Percentiles rank a stretch among this genome's conserved stretches.
These are phyloP conservation scores for Philopotamus ludificatus DNA, from an alignment of 1,140 invertebrate genomes.

Conservation along the genomic window DNA sequence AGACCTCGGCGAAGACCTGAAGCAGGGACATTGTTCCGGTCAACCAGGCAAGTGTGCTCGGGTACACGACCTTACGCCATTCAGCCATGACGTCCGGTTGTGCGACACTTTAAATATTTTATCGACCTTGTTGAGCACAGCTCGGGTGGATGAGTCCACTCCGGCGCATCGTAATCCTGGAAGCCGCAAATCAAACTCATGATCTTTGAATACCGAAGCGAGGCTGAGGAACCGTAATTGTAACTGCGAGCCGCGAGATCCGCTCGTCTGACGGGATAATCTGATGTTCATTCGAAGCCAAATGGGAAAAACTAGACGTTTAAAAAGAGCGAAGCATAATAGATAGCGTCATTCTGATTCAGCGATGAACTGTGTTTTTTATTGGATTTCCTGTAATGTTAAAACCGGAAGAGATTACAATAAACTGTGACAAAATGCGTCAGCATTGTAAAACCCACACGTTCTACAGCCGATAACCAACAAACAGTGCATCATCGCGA, in stretches of 20 bases:
- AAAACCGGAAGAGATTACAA: neutral
- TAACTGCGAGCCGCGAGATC: neutral
- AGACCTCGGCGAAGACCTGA: conserved; percentile 3
- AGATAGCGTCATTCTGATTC: too few relatives aligned
- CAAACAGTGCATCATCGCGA: neutral
- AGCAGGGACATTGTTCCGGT: conserved; percentile 15
- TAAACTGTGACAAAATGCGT: neutral
- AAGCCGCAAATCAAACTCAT: too few relatives aligned
- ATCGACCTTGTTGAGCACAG: conserved; percentile 22
- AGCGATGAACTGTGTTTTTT: too few relatives aligned
- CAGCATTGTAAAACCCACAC: neutral
- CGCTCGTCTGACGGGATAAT: too few relatives aligned
- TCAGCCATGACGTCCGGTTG: conserved; percentile 26
- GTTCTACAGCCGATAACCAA: neutral
- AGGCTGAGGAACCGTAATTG: neutral
- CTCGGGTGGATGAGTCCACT: neutral
- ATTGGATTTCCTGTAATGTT: too few relatives aligned
- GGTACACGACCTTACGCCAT: conserved; percentile 21
- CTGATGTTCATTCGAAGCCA: too few relatives aligned
- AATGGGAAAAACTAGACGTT: too few relatives aligned
- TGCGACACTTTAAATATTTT: conserved; percentile 20
- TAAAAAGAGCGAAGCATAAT: too few relatives aligned
- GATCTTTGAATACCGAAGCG: conserved; percentile 6
- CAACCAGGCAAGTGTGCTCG: conserved; percentile 20
- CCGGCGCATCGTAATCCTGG: too few relatives aligned